phyloP scores from a whole-genome alignment of 2,113 vertebrate species.

The Odontesthes bonariensis region DNA sequence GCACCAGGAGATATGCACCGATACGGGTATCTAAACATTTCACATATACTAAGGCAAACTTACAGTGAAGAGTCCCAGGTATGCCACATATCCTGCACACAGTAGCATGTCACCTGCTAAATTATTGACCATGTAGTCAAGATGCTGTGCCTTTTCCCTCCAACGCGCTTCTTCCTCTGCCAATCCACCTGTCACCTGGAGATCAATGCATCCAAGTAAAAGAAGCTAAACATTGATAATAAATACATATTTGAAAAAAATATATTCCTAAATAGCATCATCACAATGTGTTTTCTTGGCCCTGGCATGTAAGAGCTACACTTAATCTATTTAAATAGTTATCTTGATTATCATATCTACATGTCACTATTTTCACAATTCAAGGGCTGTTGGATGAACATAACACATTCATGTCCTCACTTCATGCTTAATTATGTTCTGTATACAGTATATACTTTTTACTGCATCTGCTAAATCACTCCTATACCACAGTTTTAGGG shows the following conservation, averaged over 20 bases:
- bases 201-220: constrained; percentile 6
- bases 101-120: constrained; percentile 88
- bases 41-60: constrained; percentile 59
- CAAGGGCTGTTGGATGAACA: not conserved
- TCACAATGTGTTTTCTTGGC: too few species aligned
- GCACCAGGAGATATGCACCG: not conserved
- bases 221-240: not conserved
- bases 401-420: not conserved
- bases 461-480: not conserved
- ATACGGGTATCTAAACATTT: not conserved
- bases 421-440: not conserved
- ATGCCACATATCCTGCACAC: constrained; percentile 90
- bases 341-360: too few species aligned
- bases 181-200: constrained; percentile 89
- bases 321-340: too few species aligned
- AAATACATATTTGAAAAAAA: not conserved
- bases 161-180: constrained; percentile 91
- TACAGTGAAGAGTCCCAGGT: constrained; percentile 95
- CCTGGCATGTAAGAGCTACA: too few species aligned
- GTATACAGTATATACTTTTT: not conserved
- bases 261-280: too few species aligned
- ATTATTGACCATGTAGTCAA: constrained; percentile 89
- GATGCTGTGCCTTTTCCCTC: constrained; percentile 86
- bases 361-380: too few species aligned
- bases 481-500: not conserved